Conservation (phyloP, 2,888 invertebrate genomes). For the Sceliomorpha sp. region DNA sequence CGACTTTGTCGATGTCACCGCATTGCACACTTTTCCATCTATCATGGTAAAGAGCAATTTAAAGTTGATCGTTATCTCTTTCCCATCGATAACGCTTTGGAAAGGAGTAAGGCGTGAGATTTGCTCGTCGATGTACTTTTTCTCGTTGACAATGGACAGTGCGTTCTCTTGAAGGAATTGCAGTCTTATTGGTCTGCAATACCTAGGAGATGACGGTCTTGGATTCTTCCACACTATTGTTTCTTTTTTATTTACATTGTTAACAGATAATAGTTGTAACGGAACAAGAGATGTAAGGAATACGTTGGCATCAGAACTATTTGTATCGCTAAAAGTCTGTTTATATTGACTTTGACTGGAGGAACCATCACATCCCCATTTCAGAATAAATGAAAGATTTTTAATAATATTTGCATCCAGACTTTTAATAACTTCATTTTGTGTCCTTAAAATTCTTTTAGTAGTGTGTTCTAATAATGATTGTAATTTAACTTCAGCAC, state of each 20-base stretch:
- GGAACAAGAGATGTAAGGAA: conserved; percentile 43
- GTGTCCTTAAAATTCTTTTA: conserved; percentile 41
- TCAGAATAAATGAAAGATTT: conserved; percentile 49
- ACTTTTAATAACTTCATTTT: conserved; percentile 41
- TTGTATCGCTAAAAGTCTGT: conserved; percentile 26
- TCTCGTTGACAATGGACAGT: conserved; percentile 14
- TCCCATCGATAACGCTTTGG: conserved; percentile 10
- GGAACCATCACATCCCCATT: conserved; percentile 60
- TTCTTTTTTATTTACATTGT: conserved; percentile 11
- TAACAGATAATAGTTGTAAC: conserved; percentile 21
- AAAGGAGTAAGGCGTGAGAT: conserved; percentile 28
- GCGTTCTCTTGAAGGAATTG: conserved; percentile 14
- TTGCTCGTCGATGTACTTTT: conserved; percentile 29
- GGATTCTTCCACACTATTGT: conserved; percentile 42
- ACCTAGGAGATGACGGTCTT: conserved; percentile 44
- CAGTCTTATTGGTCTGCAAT: conserved; percentile 31
- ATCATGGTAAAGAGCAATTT: conserved; percentile 51
- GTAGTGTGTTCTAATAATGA: conserved; percentile 57
- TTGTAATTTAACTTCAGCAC: conserved; percentile 56
- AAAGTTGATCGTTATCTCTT: conserved; percentile 30
- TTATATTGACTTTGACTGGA: conserved; percentile 49
- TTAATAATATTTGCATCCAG: conserved; percentile 16
- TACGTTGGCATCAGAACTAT: conserved; percentile 18
- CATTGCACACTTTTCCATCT: conserved; percentile 53
- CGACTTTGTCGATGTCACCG: conserved; percentile 42